Evolutionary conservation across 2,113 vertebrate genomes (phyloP).

Genomic region (Ptilorrhoa leucosticta): DNA sequence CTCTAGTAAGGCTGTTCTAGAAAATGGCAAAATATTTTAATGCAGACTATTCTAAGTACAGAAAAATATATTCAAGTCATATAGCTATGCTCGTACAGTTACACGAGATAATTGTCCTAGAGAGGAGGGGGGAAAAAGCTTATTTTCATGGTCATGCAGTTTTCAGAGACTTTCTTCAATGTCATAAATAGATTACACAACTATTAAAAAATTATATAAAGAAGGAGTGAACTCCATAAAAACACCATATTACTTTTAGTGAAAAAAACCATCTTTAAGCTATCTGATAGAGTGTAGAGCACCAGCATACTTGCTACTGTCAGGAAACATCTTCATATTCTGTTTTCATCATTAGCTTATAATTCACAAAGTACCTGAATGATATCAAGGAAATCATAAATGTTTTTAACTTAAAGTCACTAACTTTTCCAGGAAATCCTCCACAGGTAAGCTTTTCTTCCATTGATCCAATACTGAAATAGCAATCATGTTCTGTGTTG

Average conservation of each 20-base stretch:
- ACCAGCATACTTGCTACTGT: neutral
- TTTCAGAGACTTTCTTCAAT: neutral
- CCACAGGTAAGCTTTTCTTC: constrained; percentile 43
- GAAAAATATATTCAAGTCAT: neutral
- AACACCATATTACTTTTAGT: neutral
- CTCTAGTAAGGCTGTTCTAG: neutral
- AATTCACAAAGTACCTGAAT: neutral
- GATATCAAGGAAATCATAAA: neutral
- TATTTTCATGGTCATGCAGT: neutral
- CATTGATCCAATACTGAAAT: constrained; percentile 55
- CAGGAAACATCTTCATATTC: neutral
- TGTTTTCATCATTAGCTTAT: neutral
- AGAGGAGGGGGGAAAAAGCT: fast-evolving
- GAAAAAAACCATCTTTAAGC: neutral
- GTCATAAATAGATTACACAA: neutral
- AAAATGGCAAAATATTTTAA: neutral
- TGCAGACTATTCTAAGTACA: neutral
- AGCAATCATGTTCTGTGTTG: neutral
- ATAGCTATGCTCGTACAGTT: neutral
- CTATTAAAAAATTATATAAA: neutral
- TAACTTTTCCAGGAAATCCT: constrained; percentile 75
- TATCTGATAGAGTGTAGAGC: neutral
- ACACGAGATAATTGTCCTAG: fast-evolving
- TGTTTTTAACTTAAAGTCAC: constrained; percentile 33
- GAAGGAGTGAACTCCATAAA: neutral